A percentile compares a stretch with the other conserved stretches of the same genome.
These are phyloP conservation scores for Circaetus cinerascens DNA, from an alignment of 2,113 vertebrate species.

Conservation along the genomic window DNA sequence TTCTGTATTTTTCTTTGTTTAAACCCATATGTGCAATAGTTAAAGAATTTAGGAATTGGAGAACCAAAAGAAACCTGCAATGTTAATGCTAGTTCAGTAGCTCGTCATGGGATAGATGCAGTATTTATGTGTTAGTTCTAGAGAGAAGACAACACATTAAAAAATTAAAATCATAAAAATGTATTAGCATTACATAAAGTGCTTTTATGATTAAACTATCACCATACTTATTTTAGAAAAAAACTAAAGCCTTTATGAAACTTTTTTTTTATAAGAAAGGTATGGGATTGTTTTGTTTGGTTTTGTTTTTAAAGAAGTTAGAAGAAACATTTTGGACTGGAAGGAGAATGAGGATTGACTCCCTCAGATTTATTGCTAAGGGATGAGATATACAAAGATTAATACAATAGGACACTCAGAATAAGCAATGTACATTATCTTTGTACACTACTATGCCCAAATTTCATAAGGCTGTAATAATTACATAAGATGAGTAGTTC, in stretches of 20 bases:
- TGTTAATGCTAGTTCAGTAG: background rate
- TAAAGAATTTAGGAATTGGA: background rate
- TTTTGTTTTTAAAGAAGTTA: background rate
- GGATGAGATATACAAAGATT: background rate
- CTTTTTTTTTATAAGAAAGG: background rate
- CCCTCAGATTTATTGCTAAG: background rate
- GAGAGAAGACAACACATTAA: background rate
- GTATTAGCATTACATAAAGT: background rate
- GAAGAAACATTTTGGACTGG: background rate
- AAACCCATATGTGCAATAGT: background rate
- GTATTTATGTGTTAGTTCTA: conserved; percentile 35
- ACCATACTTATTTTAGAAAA: background rate
- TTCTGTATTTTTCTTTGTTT: background rate
- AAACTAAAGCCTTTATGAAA: background rate
- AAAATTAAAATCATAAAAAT: background rate
- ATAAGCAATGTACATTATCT: background rate
- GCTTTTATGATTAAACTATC: conserved; percentile 1
- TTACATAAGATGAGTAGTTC: background rate
- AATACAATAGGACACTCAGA: background rate
- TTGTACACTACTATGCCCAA: background rate
- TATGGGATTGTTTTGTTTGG: background rate
- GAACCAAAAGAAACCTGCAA: background rate
- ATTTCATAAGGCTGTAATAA: background rate
- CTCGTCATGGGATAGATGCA: background rate
- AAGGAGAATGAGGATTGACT: background rate